A percentile compares a stretch with the other conserved stretches of the same genome.
phyloP scores from a whole-genome alignment of 2,888 invertebrate species.

The Cantharis lateralis region DNA sequence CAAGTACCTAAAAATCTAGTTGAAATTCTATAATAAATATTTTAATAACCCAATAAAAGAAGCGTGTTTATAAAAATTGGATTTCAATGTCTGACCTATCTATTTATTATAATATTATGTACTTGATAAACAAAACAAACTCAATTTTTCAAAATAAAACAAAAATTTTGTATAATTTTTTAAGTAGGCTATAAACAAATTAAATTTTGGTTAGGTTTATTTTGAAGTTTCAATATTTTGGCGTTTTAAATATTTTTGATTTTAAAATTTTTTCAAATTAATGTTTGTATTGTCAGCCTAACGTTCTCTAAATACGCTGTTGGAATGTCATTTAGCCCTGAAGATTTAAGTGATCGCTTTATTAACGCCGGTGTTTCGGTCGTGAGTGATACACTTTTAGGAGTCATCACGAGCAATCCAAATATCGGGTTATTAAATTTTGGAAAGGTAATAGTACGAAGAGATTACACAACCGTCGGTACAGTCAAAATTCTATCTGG shows the following conservation, averaged over 20 bases:
- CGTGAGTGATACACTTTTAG: slow-evolving; percentile 33
- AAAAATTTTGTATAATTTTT: too few species aligned
- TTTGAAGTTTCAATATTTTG: not conserved
- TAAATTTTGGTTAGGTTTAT: not conserved
- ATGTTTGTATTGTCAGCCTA: not conserved
- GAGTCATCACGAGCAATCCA: slow-evolving; percentile 40
- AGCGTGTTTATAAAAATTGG: not conserved
- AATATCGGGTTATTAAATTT: slow-evolving; percentile 47
- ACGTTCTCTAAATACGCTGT: not conserved
- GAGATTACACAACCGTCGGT: slow-evolving; percentile 44
- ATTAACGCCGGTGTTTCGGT: slow-evolving; percentile 20
- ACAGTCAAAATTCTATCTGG: slow-evolving; percentile 70
- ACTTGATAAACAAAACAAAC: too few species aligned
- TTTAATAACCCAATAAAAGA: not conserved
- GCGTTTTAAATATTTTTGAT: not conserved
- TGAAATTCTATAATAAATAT: not conserved
- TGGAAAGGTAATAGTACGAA: slow-evolving; percentile 49
- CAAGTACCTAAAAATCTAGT: not conserved
- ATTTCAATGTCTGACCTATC: too few species aligned
- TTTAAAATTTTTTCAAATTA: not conserved
- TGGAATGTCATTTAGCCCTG: not conserved
- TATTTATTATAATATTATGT: too few species aligned
- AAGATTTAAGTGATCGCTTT: slow-evolving; percentile 13
- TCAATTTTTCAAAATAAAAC: too few species aligned
- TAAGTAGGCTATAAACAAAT: too few species aligned